phyloP scores from a whole-genome alignment of 2,888 invertebrate genomes.

The Apodemia hepburni region DNA sequence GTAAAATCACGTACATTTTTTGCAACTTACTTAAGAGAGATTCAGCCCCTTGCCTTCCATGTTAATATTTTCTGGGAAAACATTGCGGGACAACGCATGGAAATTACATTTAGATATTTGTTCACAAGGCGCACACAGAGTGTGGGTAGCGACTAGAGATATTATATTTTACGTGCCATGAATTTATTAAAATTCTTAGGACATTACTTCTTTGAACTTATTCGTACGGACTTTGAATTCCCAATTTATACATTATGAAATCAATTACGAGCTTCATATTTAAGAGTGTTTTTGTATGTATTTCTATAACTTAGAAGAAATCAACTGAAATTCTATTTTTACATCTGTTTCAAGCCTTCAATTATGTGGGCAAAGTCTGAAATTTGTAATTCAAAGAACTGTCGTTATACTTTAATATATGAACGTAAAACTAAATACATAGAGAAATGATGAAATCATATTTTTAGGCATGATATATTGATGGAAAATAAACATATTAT shows the following conservation, averaged over 20 bases:
- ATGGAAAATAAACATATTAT: too few relatives aligned
- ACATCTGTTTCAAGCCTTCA: too few relatives aligned
- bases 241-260: slow-evolving; percentile 8
- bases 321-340: too few relatives aligned
- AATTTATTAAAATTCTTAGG: slow-evolving; percentile 78
- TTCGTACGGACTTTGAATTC: not conserved
- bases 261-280: not conserved
- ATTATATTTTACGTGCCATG: slow-evolving; percentile 79
- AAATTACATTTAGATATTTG: slow-evolving; percentile 81
- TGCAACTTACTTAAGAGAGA: slow-evolving; percentile 80
- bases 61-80: slow-evolving; percentile 80
- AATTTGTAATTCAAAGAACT: too few relatives aligned
- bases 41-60: slow-evolving; percentile 77
- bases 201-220: slow-evolving; percentile 39
- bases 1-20: slow-evolving; percentile 81
- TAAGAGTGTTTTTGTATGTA: too few relatives aligned
- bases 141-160: slow-evolving; percentile 61
- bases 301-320: too few relatives aligned
- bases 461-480: too few relatives aligned
- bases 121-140: slow-evolving; percentile 71
- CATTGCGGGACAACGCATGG: slow-evolving; percentile 79
- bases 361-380: too few relatives aligned
- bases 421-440: too few relatives aligned
- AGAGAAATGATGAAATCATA: too few relatives aligned
- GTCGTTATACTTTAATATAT: too few relatives aligned